Conservation (phyloP, 2,888 invertebrate species). For the Ectemnius continuus region DNA sequence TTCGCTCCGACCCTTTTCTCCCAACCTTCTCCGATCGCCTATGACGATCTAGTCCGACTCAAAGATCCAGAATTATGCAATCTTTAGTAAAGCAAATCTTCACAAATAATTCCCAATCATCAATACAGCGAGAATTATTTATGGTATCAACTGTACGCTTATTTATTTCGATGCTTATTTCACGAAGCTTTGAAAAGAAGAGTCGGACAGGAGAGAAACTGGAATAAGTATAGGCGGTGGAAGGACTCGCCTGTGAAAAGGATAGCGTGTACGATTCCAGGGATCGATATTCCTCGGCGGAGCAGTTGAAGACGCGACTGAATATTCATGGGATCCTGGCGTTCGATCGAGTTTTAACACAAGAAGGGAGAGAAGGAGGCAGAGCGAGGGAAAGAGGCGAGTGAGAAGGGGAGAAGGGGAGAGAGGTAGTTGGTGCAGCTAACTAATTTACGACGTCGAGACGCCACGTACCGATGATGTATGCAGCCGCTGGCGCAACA, state of each 20-base stretch:
- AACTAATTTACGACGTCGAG: constrained; percentile 5
- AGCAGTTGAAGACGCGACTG: constrained; percentile 1
- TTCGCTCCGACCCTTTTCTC: constrained; percentile 27
- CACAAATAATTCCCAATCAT: no score
- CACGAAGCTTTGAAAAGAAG: no score
- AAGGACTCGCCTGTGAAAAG: not conserved
- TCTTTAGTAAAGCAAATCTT: no score
- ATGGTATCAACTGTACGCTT: no score
- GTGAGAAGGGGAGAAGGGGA: no score
- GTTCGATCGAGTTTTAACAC: constrained; percentile 4
- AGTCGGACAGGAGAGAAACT: no score
- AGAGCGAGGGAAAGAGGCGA: no score
- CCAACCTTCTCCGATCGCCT: not conserved
- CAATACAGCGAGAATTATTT: no score
- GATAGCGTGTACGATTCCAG: not conserved
- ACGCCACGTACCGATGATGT: not conserved
- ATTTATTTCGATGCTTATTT: no score
- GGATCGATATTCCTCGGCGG: not conserved
- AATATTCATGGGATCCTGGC: constrained; percentile 8
- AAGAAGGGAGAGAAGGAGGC: not conserved
- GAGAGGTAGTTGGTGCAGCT: not conserved
- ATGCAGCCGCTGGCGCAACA: not conserved
- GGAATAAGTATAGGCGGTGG: no score
- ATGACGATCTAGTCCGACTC: no score
- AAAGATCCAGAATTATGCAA: no score